A percentile compares a stretch with the other conserved stretches of the same genome.
These are phyloP conservation scores for Monopterus albus DNA, from an alignment of 2,113 vertebrate genomes.

Conservation along the genomic window DNA sequence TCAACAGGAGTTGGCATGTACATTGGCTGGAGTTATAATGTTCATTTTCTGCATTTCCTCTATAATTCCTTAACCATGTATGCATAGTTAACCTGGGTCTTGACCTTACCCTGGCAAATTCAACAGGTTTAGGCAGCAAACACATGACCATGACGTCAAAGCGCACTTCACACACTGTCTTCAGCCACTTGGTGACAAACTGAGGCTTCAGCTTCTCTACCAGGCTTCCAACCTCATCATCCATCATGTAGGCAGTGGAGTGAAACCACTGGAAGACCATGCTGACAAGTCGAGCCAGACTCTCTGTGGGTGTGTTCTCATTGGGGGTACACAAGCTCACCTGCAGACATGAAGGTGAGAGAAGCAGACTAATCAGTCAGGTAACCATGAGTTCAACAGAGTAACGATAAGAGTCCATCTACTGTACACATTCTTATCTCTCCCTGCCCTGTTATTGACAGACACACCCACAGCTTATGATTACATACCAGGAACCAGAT, in stretches of 20 bases:
- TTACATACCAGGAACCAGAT: conserved; percentile 97
- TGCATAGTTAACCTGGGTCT: neutral
- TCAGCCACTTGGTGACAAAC: conserved; percentile 99
- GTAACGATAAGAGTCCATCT: conserved; percentile 24
- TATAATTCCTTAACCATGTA: neutral
- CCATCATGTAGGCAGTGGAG: conserved; percentile 99
- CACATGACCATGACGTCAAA: conserved; percentile 99
- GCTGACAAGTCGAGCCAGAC: conserved; percentile 94
- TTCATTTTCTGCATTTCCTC: neutral
- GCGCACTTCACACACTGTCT: conserved; percentile 96
- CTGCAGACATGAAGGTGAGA: conserved; percentile 73
- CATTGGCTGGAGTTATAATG: neutral
- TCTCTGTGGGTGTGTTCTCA: conserved; percentile 98
- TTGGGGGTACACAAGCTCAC: conserved; percentile 98
- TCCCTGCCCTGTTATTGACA: conserved; percentile 25
- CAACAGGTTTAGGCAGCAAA: conserved; percentile 97
- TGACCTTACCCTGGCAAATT: conserved; percentile 93
- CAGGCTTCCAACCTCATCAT: conserved; percentile 97
- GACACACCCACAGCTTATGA: conserved; percentile 25
- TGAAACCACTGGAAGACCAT: conserved; percentile 99
- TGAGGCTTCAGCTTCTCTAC: conserved; percentile 99
- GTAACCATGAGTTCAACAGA: conserved; percentile 3
- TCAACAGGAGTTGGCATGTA: no score
- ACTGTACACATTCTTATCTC: conserved; percentile 37
- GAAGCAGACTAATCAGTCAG: conserved; percentile 15